Base-by-base conservation (phyloP, 2,113 vertebrate genomes). In the Marmota monax region DNA sequence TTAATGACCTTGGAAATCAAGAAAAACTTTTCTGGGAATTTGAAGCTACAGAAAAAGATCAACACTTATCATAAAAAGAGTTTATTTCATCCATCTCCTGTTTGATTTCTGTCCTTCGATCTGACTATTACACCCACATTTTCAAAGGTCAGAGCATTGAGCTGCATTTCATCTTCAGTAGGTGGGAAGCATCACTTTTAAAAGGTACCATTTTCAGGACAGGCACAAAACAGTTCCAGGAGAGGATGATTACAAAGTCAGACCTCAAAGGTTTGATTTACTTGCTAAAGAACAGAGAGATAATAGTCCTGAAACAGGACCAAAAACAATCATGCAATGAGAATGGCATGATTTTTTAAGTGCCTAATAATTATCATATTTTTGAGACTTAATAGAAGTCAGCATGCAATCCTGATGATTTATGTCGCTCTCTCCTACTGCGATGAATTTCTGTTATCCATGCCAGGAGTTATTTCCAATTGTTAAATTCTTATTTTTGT, bases 261-360 rank as follows among this genome's bases (percentile, higher is more conserved):
- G 91, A 97, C 61, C 90, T 98, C 97, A 98, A 97, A 98, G 69
- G 20, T 96, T 97, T 97, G 96, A 70, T 96, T 98, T 96, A 65
- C 67, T 73, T 94, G 51, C 92, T 84, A 95, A 98, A 98, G 53
- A 97, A 22, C 63, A 97, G 80, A 97, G 51, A 96, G 82, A 93
- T 84, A 97, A 95, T 79, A 95, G 58, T 96, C 67, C 25, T 85
- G 39, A 91, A 97, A 95, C 6, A 96, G 39, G 17, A 97, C 92
- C 90, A 98, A 94, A 94, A 95, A 16, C 1, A 97, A 96, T 32
- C 37, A 91, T 32, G 8, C 18, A 95, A 77, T 80, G 72, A 56
- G 45, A 94, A 65, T 8, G 1, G 23, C 51, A 51, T 84, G 56
- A 89, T 97, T 95, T 90, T 93, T 97, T 69, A 98, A 53, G 69